Evolutionary conservation across 2,797 vertebrate species (phyloP).

Genomic region (Diplodus sargus): DNA sequence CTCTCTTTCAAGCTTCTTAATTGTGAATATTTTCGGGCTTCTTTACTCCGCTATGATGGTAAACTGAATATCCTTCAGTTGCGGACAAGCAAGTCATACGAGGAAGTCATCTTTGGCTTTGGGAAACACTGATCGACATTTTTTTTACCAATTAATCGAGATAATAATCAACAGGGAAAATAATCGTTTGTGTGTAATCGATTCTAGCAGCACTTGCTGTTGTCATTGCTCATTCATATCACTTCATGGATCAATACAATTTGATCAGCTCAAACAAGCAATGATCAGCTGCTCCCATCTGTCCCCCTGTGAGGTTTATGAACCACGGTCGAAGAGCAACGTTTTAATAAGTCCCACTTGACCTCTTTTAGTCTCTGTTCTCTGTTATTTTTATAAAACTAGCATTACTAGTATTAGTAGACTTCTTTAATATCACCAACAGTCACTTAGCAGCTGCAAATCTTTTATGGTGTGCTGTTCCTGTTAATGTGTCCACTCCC

Average conservation of each 20-base stretch:
- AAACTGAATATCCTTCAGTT: no score
- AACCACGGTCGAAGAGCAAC: constrained; percentile 51
- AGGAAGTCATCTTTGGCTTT: no score
- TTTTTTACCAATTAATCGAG: no score
- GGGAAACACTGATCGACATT: no score
- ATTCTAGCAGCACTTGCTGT: neutral
- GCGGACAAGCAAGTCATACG: no score
- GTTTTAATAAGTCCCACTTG: neutral
- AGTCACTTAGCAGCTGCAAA: neutral
- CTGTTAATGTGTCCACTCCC: constrained; percentile 32
- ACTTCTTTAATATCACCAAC: neutral
- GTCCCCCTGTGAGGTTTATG: constrained; percentile 58
- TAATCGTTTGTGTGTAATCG: no score
- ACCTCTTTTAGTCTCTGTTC: neutral
- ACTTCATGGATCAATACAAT: constrained; percentile 42
- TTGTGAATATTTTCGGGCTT: no score
- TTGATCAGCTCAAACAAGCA: constrained; percentile 28
- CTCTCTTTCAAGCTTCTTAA: no score
- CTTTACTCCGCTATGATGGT: no score
- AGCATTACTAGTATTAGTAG: neutral
- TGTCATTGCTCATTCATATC: constrained; percentile 7
- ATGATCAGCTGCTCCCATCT: constrained; percentile 44
- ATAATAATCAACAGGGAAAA: no score
- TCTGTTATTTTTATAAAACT: neutral
- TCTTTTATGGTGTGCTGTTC: constrained; percentile 1